These are phyloP conservation scores for Sigmodon hispidus DNA, from an alignment of 2,113 vertebrate genomes.

Conservation along the genomic window DNA sequence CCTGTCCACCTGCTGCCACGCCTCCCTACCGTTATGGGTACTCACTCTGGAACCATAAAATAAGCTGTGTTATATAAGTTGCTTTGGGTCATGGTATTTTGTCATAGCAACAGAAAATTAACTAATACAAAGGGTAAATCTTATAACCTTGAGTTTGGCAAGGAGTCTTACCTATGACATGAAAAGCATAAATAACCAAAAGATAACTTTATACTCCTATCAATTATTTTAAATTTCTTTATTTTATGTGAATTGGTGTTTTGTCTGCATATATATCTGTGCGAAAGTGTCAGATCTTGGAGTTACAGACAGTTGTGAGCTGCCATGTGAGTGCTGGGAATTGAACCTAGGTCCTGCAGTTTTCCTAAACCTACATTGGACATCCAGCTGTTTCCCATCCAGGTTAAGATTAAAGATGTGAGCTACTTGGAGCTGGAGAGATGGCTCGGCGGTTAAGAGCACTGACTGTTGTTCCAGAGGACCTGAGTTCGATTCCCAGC, in stretches of 20 bases:
- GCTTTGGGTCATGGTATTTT: not conserved
- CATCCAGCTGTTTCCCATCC: too few relatives aligned
- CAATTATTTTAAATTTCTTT: not conserved
- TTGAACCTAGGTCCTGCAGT: too few relatives aligned
- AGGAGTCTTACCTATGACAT: constrained; percentile 19
- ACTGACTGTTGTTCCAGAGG: not conserved
- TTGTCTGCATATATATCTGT: too few relatives aligned
- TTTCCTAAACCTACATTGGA: too few relatives aligned
- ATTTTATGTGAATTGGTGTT: too few relatives aligned
- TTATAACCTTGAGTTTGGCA: not conserved
- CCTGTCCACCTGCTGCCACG: not conserved
- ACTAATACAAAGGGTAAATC: not conserved
- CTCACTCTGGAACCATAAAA: not conserved
- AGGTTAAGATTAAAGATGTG: too few relatives aligned
- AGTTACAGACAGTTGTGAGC: too few relatives aligned
- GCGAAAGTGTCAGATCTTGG: too few relatives aligned
- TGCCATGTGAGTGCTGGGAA: too few relatives aligned
- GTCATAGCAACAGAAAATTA: not conserved
- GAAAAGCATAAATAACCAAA: not conserved
- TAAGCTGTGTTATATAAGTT: not conserved
- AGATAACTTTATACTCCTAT: not conserved
- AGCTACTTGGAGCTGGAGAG: not conserved
- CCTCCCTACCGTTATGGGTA: not conserved
- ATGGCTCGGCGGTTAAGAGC: not conserved
- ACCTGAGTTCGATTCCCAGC: not conserved